Evolutionary conservation across 2,113 vertebrate species (phyloP), one percentile per base, ranked within the genome.

Genomic region (Desmodus rotundus): DNA sequence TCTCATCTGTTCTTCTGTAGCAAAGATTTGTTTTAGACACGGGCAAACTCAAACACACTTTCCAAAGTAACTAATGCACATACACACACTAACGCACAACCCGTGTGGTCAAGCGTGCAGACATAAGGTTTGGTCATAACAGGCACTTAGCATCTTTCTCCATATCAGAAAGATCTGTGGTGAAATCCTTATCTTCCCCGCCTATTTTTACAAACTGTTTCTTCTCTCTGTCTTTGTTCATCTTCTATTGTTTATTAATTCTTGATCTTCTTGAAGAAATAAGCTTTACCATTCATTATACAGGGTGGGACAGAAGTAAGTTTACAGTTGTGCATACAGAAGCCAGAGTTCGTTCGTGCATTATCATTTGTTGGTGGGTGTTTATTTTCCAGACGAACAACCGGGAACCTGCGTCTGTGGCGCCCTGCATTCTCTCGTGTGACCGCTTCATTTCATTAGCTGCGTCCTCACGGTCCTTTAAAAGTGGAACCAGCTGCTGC

Each of bases 401-500:
- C 33, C 11, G 33, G 15, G 17, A 7, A 17, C 33, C 63, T n/a
- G 14, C 63, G 6, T n/a, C 17, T 3, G 63, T 3, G 0, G 1
- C 2, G 4, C 63, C 63, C 63, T 67, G 63, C 31, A 3, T n/a
- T 20, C 3, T 81, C 63, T 7, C 20, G 52, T 15, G n/a, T 28
- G 20, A n/a, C 28, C 43, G 7, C 3, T 61, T 73, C 81, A 70
- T 70, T 43, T 73, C 36, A 65, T 45, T 43, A 16, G 6, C 72
- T 9, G 1, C 2, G 14, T 28, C 54, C 47, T 90, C 72, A 78
- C 87, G 78, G 19, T 92, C 77, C 92, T 97, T 89, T 97, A 88
- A 98, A 97, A 97, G 91, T 91, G 54, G 98, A 97, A 97, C 78
- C 52, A 93, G 97, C 96, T 84, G 82, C 4, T 93, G 68, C 77